Base-by-base conservation (phyloP, 2,113 vertebrate genomes). In the Mohoua ochrocephala region DNA sequence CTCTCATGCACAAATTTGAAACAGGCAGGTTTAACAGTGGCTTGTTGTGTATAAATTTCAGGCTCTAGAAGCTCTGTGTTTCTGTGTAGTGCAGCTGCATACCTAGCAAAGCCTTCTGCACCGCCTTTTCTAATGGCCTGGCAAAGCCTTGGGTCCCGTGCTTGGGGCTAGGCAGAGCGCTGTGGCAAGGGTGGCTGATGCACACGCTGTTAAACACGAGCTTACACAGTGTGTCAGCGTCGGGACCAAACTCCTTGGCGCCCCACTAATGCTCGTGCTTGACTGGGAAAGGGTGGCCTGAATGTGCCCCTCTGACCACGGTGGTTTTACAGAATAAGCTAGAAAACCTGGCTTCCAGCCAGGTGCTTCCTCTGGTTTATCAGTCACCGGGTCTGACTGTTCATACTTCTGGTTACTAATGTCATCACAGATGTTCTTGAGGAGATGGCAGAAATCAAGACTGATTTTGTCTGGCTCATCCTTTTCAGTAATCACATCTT, bases 251-350 rank as follows among this genome's bases (percentile, higher is more conserved):
- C 31, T 60, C 45, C 82, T 89, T 20, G 15, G 39, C 39, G 71
- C 11, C 16, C 69, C 28, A 17, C 30, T 21, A n/a, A 23, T 13
- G 19, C 33, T 49, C 42, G 10, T 59, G 35, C 14, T 33, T 49
- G 41, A 41, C 26, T 23, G 64, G 53, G 31, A 81, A 67, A 19
- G 30, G 11, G 10, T 87, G 19, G 47, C 68, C 39, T 17, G 7
- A 54, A 50, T 15, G 5, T 2, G 0, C 28, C 6, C 1, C n/a
- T 76, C 24, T 49, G 67, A 71, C 16, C 13, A 13, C 3, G 3
- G 8, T 7, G 3, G 15, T 42, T 15, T 21, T 24, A 67, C 12
- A 45, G 39, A 41, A 5, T 4, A 28, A 82, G 16, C 33, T 61
- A 49, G 70, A 64, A 89, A 82, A 57, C 45, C 20, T 60, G 35